Evolutionary conservation across 1,140 invertebrate genomes (phyloP).

Genomic region (Phocides pigmalion): DNA sequence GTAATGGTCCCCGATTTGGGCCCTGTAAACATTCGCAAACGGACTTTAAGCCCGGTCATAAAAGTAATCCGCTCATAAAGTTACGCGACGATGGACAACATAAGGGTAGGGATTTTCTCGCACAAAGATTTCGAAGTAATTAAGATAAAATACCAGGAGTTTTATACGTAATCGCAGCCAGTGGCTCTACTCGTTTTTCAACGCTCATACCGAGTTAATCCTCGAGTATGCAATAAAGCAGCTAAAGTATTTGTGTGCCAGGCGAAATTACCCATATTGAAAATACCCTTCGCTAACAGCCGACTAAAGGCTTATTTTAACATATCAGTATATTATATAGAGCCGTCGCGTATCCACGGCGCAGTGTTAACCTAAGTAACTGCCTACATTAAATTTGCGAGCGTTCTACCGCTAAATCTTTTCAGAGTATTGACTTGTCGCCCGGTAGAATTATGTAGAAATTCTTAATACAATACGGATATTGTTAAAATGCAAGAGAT

Average conservation of each 20-base stretch:
- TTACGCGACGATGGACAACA: slow-evolving; percentile 82
- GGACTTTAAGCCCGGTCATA: slow-evolving; percentile 80
- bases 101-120: slow-evolving; percentile 80
- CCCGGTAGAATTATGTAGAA: too few species aligned
- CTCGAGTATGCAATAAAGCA: slow-evolving; percentile 80
- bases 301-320: slow-evolving; percentile 76
- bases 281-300: slow-evolving; percentile 81
- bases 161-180: slow-evolving; percentile 71
- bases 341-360: slow-evolving; percentile 41
- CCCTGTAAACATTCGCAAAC: slow-evolving; percentile 78
- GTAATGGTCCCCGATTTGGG: slow-evolving; percentile 57
- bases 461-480: too few species aligned
- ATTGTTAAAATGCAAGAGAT: too few species aligned
- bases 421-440: slow-evolving; percentile 34
- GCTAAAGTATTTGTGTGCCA: slow-evolving; percentile 79
- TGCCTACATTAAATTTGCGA: slow-evolving; percentile 60
- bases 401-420: slow-evolving; percentile 44
- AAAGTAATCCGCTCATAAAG: slow-evolving; percentile 83
- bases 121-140: slow-evolving; percentile 81
- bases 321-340: slow-evolving; percentile 59
- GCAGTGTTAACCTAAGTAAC: slow-evolving; percentile 50
- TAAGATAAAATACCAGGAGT: slow-evolving; percentile 80
- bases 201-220: slow-evolving; percentile 79
- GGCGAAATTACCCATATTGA: slow-evolving; percentile 82
- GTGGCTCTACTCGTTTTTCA: slow-evolving; percentile 69